Conservation (phyloP, 2,113 vertebrate species). For the Tragelaphus strepsiceros region DNA sequence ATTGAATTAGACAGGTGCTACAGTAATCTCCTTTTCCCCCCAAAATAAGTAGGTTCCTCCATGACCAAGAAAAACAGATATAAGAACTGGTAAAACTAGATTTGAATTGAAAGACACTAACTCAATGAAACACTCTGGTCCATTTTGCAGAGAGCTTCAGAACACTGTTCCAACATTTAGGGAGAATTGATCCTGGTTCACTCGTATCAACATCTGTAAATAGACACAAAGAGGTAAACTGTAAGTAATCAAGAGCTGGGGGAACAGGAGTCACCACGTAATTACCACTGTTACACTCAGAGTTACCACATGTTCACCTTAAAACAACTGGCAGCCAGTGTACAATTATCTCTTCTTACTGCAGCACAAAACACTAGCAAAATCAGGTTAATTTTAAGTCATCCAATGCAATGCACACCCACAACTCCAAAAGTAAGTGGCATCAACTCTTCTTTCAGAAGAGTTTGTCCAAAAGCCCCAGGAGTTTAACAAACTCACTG, state of each 20-base stretch:
- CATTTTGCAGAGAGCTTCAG: not conserved
- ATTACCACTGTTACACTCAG: constrained; percentile 71
- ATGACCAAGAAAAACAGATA: not conserved
- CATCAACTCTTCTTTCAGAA: not conserved
- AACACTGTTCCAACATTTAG: not conserved
- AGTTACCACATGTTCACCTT: constrained; percentile 67
- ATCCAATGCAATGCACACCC: not conserved
- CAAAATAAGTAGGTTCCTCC: not conserved
- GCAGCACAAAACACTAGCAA: constrained; percentile 55
- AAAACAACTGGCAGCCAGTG: constrained; percentile 64
- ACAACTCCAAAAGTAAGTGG: not conserved
- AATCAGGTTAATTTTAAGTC: constrained; percentile 45
- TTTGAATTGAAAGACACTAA: not conserved
- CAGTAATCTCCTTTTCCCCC: not conserved
- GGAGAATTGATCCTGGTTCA: constrained; percentile 41
- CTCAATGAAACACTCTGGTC: not conserved
- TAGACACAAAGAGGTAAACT: constrained; percentile 69
- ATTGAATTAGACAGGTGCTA: not conserved
- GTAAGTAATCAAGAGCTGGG: constrained; percentile 64
- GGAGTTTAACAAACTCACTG: constrained; percentile 8
- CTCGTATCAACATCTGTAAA: constrained; percentile 52
- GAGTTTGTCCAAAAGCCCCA: not conserved
- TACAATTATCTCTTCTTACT: constrained; percentile 70
- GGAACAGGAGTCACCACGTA: constrained; percentile 61
- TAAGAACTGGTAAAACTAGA: constrained; percentile 11